A percentile compares a stretch with the other conserved stretches of the same genome.
phyloP scores from a whole-genome alignment of 1,140 invertebrate species.

The Atopsyche davidsoni region DNA sequence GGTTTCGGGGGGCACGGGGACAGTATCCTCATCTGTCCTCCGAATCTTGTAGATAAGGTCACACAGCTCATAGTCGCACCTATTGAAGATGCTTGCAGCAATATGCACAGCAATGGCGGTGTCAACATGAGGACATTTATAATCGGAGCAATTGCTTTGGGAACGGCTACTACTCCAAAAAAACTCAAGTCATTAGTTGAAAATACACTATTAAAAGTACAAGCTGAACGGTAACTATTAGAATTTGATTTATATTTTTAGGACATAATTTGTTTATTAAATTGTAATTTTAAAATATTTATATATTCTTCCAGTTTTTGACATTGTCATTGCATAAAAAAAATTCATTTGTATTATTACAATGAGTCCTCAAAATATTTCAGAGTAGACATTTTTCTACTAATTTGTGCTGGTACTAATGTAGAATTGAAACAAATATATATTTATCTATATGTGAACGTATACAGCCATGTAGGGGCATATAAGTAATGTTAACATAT shows the following conservation, averaged over 20 bases:
- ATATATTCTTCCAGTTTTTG: too few relatives aligned
- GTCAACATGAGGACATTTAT: constrained; percentile 57
- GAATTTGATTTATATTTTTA: constrained; percentile 6
- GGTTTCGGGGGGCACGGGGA: constrained; percentile 69
- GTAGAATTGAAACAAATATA: too few relatives aligned
- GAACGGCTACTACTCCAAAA: constrained; percentile 49
- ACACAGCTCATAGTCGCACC: constrained; percentile 55
- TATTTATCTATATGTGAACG: too few relatives aligned
- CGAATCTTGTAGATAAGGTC: constrained; percentile 49
- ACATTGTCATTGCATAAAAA: too few relatives aligned
- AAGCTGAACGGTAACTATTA: constrained; percentile 40
- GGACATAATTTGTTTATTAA: neutral
- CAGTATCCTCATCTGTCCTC: constrained; percentile 65
- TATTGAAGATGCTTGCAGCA: constrained; percentile 65
- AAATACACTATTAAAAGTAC: constrained; percentile 58
- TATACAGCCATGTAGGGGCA: too few relatives aligned
- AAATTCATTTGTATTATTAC: too few relatives aligned
- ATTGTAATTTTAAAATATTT: too few relatives aligned
- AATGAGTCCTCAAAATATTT: too few relatives aligned
- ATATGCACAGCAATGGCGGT: constrained; percentile 48
- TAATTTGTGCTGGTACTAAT: too few relatives aligned
- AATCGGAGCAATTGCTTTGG: constrained; percentile 61
- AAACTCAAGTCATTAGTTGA: constrained; percentile 51
- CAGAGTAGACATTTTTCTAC: too few relatives aligned
- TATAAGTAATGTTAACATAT: too few relatives aligned